phyloP scores from a whole-genome alignment of 2,888 invertebrate genomes.

The Epicampocera succincta region DNA sequence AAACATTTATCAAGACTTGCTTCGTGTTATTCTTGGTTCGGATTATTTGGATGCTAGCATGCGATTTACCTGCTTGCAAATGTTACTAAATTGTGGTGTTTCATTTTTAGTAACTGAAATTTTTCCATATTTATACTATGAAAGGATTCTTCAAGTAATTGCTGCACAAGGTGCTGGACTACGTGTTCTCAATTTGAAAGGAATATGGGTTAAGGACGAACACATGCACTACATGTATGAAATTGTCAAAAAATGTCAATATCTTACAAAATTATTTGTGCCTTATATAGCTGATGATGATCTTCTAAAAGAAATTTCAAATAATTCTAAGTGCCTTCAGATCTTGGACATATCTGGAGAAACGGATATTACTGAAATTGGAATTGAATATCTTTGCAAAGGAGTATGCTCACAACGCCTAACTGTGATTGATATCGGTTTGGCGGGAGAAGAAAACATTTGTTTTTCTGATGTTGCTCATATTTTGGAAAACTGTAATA shows the following conservation, averaged over 20 bases:
- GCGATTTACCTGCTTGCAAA: constrained; percentile 85
- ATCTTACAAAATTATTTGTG: constrained; percentile 85
- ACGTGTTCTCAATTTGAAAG: constrained; percentile 86
- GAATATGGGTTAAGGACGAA: constrained; percentile 88
- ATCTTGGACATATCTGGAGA: constrained; percentile 87
- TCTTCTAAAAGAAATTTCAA: constrained; percentile 84
- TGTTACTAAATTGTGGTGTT: constrained; percentile 86
- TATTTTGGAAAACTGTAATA: constrained; percentile 85
- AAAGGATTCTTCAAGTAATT: constrained; percentile 86
- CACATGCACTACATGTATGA: constrained; percentile 85
- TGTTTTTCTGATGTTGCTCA: constrained; percentile 86
- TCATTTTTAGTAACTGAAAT: constrained; percentile 86
- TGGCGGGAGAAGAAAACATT: constrained; percentile 87
- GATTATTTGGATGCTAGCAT: constrained; percentile 87
- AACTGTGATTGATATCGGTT: constrained; percentile 86
- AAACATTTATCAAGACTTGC: constrained; percentile 87
- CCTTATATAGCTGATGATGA: constrained; percentile 87
- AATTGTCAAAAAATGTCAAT: constrained; percentile 84
- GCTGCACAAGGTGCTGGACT: constrained; percentile 85
- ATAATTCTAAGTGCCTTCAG: constrained; percentile 83
- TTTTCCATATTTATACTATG: constrained; percentile 88
- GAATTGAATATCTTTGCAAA: constrained; percentile 84
- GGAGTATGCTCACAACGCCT: constrained; percentile 84
- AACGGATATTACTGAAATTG: constrained; percentile 86
- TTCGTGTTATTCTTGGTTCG: constrained; percentile 85